These are phyloP conservation scores for Isurus oxyrinchus DNA, from an alignment of 2,113 vertebrate genomes.

Conservation along the genomic window DNA sequence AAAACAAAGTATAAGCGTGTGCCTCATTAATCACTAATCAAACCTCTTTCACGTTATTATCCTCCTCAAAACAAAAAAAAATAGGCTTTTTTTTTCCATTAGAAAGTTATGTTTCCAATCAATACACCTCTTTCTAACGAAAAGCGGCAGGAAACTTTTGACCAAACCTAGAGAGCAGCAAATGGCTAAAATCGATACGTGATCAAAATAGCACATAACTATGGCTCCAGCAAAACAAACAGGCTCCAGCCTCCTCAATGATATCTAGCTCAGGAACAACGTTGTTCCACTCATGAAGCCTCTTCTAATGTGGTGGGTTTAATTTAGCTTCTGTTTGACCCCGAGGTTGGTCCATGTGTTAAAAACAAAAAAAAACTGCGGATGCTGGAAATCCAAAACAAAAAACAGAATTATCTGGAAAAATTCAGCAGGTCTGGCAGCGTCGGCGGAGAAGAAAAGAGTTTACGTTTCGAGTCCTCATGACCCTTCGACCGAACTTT, in stretches of 20 bases:
- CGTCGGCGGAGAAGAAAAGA: too few relatives aligned
- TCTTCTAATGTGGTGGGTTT: not conserved
- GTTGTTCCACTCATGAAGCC: not conserved
- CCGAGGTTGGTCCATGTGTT: not conserved
- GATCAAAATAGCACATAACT: not conserved
- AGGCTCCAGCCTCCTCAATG: not conserved
- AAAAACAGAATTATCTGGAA: too few relatives aligned
- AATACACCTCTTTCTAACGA: not conserved
- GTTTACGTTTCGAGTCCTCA: too few relatives aligned
- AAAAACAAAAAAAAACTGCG: too few relatives aligned
- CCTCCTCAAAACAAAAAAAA: not conserved
- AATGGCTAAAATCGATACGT: not conserved
- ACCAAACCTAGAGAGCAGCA: not conserved
- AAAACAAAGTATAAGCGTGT: not conserved
- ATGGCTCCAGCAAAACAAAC: not conserved
- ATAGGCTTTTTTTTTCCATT: not conserved
- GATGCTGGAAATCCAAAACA: too few relatives aligned
- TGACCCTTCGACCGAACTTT: too few relatives aligned
- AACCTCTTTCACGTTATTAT: not conserved
- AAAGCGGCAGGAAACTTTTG: not conserved
- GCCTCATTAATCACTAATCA: not conserved
- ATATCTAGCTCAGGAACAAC: not conserved
- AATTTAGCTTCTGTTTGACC: not conserved
- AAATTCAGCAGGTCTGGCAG: too few relatives aligned
- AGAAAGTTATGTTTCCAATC: not conserved